Conservation (phyloP, 2,888 invertebrate species). For the Nymphalis polychloros region DNA sequence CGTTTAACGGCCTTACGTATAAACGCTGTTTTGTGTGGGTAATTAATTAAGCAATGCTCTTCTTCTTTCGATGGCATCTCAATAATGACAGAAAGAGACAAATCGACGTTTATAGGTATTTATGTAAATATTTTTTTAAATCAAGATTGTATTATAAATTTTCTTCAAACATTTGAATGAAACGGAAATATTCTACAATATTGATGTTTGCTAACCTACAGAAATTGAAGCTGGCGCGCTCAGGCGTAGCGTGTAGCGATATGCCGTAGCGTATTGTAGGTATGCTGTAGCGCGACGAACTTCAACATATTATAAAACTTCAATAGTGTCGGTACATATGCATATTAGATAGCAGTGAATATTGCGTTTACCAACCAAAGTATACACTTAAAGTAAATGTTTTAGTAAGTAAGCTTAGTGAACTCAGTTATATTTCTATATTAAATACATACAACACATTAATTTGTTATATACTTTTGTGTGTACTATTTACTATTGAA, state of each 20-base stretch:
- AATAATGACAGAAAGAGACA: no score
- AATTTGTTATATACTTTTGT: no score
- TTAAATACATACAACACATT: no score
- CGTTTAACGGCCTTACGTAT: no score
- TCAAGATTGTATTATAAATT: not conserved
- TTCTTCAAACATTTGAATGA: constrained; percentile 3
- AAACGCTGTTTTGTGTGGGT: no score
- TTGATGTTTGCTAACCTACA: constrained; percentile 7
- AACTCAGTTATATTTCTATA: not conserved
- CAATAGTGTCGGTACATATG: not conserved
- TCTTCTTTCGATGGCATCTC: no score
- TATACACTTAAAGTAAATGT: not conserved
- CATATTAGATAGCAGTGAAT: constrained; percentile 2
- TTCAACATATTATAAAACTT: not conserved
- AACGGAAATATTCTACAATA: constrained; percentile 8
- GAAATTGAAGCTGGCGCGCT: constrained; percentile 4
- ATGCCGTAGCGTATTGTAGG: constrained; percentile 6
- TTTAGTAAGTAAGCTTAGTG: not conserved
- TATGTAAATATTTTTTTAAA: no score
- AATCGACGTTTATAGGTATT: no score
- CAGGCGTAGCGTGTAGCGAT: constrained; percentile 15
- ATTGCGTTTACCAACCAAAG: constrained; percentile 6
- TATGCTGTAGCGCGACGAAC: not conserved
- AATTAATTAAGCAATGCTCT: no score
- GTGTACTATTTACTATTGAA: no score